These are phyloP conservation scores for Podarcis cretensis DNA, from an alignment of 2,113 vertebrate genomes.

Conservation along the genomic window DNA sequence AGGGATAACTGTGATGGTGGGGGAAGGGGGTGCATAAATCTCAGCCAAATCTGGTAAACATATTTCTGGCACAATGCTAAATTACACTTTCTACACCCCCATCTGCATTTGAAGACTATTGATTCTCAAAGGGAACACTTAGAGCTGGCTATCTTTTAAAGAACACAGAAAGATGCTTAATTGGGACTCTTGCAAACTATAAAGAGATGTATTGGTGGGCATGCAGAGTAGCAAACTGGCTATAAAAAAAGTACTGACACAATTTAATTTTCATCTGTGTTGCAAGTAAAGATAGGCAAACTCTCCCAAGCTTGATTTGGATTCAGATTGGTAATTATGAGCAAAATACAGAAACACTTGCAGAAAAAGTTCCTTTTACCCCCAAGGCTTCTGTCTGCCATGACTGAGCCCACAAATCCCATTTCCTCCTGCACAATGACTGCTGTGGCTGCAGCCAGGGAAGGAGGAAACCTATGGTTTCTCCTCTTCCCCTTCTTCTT, in stretches of 20 bases:
- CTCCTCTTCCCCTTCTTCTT: not conserved
- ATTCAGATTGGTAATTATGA: not conserved
- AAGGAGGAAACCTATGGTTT: not conserved
- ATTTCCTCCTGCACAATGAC: not conserved
- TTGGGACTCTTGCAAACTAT: slow-evolving; percentile 61
- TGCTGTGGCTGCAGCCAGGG: too few relatives aligned
- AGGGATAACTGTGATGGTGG: slow-evolving; percentile 3
- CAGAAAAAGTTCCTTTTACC: not conserved
- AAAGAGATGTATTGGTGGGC: slow-evolving; percentile 30
- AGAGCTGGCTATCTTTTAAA: slow-evolving; percentile 71
- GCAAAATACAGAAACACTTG: not conserved
- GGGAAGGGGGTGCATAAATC: slow-evolving; percentile 19
- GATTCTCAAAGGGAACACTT: slow-evolving; percentile 60
- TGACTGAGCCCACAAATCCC: not conserved
- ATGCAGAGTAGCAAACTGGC: slow-evolving; percentile 14
- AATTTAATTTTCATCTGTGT: slow-evolving; percentile 32
- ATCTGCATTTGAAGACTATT: slow-evolving; percentile 57
- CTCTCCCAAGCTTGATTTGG: not conserved
- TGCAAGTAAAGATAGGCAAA: slow-evolving; percentile 14
- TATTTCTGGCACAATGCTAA: slow-evolving; percentile 48
- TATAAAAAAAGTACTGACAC: not conserved
- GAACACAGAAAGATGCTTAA: slow-evolving; percentile 61
- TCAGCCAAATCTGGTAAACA: slow-evolving; percentile 19
- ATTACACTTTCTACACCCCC: slow-evolving; percentile 7
- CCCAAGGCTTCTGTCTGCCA: not conserved